Conservation (phyloP, 2,113 vertebrate genomes). For the Edolisoma coerulescens region DNA sequence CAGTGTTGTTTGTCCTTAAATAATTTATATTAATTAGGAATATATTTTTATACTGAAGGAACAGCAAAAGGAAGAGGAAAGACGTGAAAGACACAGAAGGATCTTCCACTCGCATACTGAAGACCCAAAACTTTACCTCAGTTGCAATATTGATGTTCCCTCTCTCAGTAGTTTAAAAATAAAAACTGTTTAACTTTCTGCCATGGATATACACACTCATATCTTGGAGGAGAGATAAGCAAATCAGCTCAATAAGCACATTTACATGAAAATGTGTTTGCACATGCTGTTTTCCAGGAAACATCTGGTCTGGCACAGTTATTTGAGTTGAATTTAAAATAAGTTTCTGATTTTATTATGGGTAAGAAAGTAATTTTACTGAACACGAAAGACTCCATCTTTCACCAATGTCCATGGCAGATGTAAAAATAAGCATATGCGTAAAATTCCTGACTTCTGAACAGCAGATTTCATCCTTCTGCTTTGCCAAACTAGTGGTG, state of each 20-base stretch:
- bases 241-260: neutral
- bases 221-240: neutral
- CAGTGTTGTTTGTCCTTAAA: neutral
- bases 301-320: neutral
- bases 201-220: neutral
- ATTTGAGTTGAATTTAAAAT: neutral
- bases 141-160: neutral
- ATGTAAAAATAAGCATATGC: neutral
- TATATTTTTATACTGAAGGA: neutral
- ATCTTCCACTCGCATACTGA: fast-evolving
- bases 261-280: neutral
- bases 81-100: neutral
- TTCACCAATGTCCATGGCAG: neutral
- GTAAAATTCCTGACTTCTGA: neutral
- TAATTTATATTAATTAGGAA: neutral
- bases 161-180: neutral
- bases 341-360: neutral
- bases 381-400: neutral
- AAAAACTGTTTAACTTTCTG: neutral
- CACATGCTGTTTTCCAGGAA: neutral
- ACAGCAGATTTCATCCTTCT: neutral
- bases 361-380: neutral
- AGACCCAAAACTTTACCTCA: neutral
- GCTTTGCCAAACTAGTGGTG: neutral
- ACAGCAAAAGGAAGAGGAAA: neutral